Base-by-base conservation (phyloP, 92 coral and sea anemone genomes). In the Porites evermanni region DNA sequence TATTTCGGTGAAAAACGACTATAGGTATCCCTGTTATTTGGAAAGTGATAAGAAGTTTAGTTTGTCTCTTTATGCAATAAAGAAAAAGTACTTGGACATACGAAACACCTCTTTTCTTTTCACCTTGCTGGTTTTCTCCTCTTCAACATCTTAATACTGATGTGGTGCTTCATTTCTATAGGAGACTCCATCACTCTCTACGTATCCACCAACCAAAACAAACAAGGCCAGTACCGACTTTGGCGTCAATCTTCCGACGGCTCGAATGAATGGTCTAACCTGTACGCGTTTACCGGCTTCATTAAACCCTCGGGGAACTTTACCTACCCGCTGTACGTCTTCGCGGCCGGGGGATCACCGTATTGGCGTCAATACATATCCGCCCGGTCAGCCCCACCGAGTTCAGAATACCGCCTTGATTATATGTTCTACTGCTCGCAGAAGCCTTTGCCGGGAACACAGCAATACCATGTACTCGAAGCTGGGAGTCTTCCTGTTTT, bases 341-440 rank as follows among this genome's bases (percentile, higher is more conserved):
- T 93, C 87, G 87, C 98, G 3, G 94, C 99, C 12, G 98, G 98
- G 58, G 99, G 98, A 3, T 97, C 99, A 8, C 99, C 99, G 7
- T 92, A 97, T 82, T 97, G 99, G 99, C 94, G 99, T 24, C 99
- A 97, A 85, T 97, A 89, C 72, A 90, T 97, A 81, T 90, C 98
- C 8, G 70, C 84, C 4, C 70, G 53, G 16, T 68, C 93, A 51
- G 68, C 86, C 18, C 99, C 98, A 0, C 99, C 99, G 13, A 93
- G 99, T 75, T 65, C 91, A 7, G 99, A 95, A 84, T 97, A 97
- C 77, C 97, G 97, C 32, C 69, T 95, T 70, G 99, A 97, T 58
- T 97, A 93, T 63, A 93, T 93, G 97, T 97, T 97, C 85, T 95
- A 90, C 66, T 94, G 89, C n/a, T 95, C 99, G 14, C 79, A 85